Percentiles rank a stretch among this genome's conserved stretches.
These are phyloP conservation scores for Hemibagrus guttatus DNA, from an alignment of 2,797 vertebrate species.

Conservation along the genomic window DNA sequence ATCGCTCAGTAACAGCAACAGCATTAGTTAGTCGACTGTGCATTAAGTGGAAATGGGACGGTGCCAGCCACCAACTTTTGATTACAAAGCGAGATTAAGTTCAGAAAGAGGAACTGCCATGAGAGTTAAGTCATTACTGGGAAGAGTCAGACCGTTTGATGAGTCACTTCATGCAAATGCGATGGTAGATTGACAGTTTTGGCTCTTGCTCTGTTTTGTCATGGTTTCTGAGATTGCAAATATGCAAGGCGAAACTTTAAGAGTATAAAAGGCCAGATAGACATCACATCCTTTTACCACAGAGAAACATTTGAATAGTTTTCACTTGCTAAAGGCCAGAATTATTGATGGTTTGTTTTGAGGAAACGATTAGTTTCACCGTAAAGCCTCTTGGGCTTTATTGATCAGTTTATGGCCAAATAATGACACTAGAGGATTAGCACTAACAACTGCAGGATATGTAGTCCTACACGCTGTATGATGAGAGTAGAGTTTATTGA, in stretches of 20 bases:
- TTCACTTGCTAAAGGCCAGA: slow-evolving; percentile 11
- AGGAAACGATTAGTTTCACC: slow-evolving; percentile 39
- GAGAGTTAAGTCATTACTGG: slow-evolving; percentile 32
- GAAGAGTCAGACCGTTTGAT: slow-evolving; percentile 53
- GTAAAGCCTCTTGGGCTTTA: slow-evolving; percentile 44
- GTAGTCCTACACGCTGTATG: neutral
- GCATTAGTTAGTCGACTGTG: slow-evolving; percentile 19
- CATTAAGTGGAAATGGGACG: slow-evolving; percentile 22
- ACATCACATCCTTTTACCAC: neutral
- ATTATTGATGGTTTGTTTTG: slow-evolving; percentile 37
- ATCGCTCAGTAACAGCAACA: slow-evolving; percentile 22
- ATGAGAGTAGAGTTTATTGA: neutral
- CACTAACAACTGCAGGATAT: slow-evolving; percentile 28
- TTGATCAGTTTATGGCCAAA: slow-evolving; percentile 50
- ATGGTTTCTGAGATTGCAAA: slow-evolving; percentile 30
- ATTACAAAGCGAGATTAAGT: slow-evolving; percentile 47
- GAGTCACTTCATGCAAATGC: slow-evolving; percentile 49
- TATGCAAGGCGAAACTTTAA: neutral
- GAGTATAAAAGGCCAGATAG: neutral
- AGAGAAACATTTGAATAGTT: slow-evolving; percentile 11
- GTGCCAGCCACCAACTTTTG: slow-evolving; percentile 34
- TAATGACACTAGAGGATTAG: slow-evolving; percentile 47
- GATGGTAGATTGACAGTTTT: slow-evolving; percentile 27
- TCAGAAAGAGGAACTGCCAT: slow-evolving; percentile 57
- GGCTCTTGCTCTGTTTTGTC: slow-evolving; percentile 35